Evolutionary conservation across 2,888 invertebrate genomes (phyloP).

Genomic region (Drepana falcataria): DNA sequence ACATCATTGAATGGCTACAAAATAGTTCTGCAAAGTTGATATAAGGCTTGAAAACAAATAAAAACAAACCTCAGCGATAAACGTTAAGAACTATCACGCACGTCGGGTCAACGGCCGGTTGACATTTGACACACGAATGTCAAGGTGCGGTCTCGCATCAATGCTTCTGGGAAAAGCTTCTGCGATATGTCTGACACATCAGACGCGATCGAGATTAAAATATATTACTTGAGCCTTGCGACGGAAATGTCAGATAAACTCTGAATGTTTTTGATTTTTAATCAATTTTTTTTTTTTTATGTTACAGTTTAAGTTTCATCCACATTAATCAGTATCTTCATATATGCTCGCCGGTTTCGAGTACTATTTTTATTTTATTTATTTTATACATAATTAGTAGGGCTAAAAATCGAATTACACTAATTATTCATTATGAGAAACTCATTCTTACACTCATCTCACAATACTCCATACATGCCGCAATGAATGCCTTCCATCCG

Average conservation of each 20-base stretch:
- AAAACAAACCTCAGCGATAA: slow-evolving; percentile 24
- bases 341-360: no score
- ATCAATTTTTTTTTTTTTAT: no score
- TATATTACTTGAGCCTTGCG: background rate
- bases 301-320: no score
- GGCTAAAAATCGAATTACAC: no score
- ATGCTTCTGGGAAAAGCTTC: slow-evolving; percentile 33
- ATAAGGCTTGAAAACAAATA: slow-evolving; percentile 19
- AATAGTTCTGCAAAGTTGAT: background rate
- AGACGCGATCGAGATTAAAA: slow-evolving; percentile 26
- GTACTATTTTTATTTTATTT: no score
- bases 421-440: no score
- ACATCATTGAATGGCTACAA: background rate
- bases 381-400: no score
- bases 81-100: slow-evolving; percentile 53
- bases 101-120: slow-evolving; percentile 54
- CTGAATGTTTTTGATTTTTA: no score
- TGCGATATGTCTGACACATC: slow-evolving; percentile 17
- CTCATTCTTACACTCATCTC: no score
- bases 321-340: no score
- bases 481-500: no score
- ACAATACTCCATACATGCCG: no score
- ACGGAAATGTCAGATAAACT: background rate
- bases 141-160: slow-evolving; percentile 51
- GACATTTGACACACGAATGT: slow-evolving; percentile 77